These are phyloP conservation scores for Sinocyclocheilus anophthalmus DNA, from an alignment of 2,113 vertebrate species.

Conservation along the genomic window DNA sequence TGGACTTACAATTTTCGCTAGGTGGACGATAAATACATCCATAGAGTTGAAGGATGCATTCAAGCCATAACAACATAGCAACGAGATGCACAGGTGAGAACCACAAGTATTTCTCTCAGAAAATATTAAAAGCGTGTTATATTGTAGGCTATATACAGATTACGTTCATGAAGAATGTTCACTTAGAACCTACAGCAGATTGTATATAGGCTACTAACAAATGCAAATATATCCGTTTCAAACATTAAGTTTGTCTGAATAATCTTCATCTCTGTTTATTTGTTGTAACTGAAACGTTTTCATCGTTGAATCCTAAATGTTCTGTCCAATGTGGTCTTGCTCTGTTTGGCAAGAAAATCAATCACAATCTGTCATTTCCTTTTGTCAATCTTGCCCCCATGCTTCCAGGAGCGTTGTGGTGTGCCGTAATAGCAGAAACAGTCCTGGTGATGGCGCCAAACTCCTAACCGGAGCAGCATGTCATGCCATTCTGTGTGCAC, in stretches of 20 bases:
- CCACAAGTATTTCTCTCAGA: background rate
- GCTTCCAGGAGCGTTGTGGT: background rate
- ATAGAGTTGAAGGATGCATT: background rate
- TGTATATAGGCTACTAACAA: too few species aligned
- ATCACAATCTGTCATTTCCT: background rate
- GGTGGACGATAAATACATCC: background rate
- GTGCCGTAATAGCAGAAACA: constrained; percentile 5
- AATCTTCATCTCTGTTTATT: background rate
- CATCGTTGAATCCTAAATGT: background rate
- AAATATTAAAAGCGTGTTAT: background rate
- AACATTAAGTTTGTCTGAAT: background rate
- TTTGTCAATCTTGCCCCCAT: background rate
- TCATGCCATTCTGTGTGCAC: constrained; percentile 4
- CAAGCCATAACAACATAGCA: background rate
- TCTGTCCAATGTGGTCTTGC: background rate
- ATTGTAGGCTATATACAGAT: background rate
- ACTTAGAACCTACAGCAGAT: background rate
- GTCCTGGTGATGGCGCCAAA: constrained; percentile 45
- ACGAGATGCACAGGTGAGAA: background rate
- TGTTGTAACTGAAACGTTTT: background rate
- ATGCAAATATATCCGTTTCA: too few species aligned
- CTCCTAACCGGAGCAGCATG: background rate
- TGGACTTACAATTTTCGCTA: too few species aligned
- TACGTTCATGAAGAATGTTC: background rate
- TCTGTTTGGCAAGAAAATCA: background rate